Base-by-base conservation (phyloP, 2,113 vertebrate genomes). In the Condylura cristata region DNA sequence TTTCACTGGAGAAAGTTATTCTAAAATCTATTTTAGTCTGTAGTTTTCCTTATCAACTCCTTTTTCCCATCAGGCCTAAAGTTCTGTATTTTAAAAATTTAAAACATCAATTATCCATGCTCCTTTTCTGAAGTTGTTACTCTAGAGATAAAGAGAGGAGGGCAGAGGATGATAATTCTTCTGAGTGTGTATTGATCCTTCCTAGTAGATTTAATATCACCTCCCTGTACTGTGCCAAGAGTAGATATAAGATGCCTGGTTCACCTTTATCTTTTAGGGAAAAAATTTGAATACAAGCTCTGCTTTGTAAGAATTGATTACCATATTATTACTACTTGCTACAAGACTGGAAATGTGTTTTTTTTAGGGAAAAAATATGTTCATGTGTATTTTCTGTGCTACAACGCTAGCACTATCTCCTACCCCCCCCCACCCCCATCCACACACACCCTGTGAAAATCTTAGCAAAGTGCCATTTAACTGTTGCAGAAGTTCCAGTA, bases 1-100 rank as follows among this genome's bases (percentile, higher is more conserved):
- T 71, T 56, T 94, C 92, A 63, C 24, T 70, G 24, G n/a, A 88
- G 56, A 74, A 80, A 81, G 74, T 75, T 86, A 95, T 92, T 88
- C 34, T 86, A 70, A 88, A 85, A 68, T 68, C 61, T 72, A 39
- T 60, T 95, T 93, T 32, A 71, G 58, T 56, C 13, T 53, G 46
- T 44, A 37, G 41, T 34, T 93, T 93, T 92, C 80, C 61, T 65
- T 89, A 70, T 51, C 80, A 89, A 37, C 26, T 61, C 22, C 68
- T 88, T 86, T 46, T 17, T 37, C 48, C 61, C 61, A 48, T 80
- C 28, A 30, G 70, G 61, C 65, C 32, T 71, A 16, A 89, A 65
- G 41, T 72, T 48, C 22, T 70, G 14, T 82, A 71, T 87, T 82
- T 46, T 71, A 89, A 78, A 60, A 26, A 11, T n/a, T 60, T 51